A percentile compares a stretch with the other conserved stretches of the same genome.
Conservation (phyloP, 2,113 vertebrate species). For the Malurus melanocephalus region DNA sequence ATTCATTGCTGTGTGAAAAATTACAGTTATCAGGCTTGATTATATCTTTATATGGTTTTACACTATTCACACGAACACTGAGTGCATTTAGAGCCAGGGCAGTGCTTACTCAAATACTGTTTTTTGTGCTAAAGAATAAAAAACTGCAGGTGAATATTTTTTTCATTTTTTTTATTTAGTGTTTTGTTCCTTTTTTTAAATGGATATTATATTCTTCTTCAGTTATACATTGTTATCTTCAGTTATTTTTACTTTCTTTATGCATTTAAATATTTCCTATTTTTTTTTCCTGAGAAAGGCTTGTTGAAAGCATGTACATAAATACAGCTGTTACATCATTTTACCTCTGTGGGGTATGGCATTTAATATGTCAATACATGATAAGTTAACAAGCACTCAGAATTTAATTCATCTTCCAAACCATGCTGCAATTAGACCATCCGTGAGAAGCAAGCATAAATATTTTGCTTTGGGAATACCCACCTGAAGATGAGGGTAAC, state of each 20-base stretch:
- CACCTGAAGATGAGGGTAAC: not conserved
- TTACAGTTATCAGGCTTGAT: not conserved
- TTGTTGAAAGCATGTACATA: not conserved
- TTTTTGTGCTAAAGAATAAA: not conserved
- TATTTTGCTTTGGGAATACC: not conserved
- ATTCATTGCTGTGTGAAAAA: constrained; percentile 10
- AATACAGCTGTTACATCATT: not conserved
- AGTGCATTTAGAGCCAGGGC: not conserved
- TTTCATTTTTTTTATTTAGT: not conserved
- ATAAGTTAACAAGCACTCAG: not conserved
- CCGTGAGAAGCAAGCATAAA: not conserved
- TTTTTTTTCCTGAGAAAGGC: not conserved
- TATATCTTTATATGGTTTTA: not conserved
- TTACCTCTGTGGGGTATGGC: not conserved
- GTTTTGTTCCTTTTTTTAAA: not conserved
- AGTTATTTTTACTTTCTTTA: not conserved
- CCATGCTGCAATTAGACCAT: not conserved
- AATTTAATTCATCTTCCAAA: not conserved
- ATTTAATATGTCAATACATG: not conserved
- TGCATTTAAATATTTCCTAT: not conserved
- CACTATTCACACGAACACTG: not conserved
- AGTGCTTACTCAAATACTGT: not conserved
- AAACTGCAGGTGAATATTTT: rapidly evolving
- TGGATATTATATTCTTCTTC: not conserved
- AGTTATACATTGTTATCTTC: rapidly evolving